A percentile compares a stretch with the other conserved stretches of the same genome.
Evolutionary conservation across 2,113 vertebrate species (phyloP).

Genomic region (Furnarius figulus): DNA sequence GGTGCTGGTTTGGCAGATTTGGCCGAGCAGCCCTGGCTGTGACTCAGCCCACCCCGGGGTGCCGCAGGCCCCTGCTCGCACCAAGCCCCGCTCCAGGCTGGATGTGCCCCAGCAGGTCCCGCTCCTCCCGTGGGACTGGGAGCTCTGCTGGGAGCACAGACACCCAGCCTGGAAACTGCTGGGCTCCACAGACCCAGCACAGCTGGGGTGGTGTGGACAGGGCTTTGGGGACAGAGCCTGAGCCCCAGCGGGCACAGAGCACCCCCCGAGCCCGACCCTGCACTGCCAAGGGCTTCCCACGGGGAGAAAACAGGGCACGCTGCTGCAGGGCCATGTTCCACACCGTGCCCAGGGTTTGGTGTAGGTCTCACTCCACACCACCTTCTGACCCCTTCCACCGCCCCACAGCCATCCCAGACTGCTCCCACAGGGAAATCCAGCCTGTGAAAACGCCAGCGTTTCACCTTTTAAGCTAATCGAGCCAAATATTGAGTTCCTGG

Average conservation of each 20-base stretch:
- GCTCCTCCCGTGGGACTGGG: not conserved
- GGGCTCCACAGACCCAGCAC: not conserved
- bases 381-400: accelerated
- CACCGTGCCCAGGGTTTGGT: not conserved
- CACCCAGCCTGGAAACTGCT: not conserved
- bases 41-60: not conserved
- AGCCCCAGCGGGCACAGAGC: not conserved
- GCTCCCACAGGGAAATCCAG: not conserved
- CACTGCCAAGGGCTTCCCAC: not conserved
- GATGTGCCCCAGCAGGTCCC: not conserved
- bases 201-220: not conserved
- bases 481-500: not conserved
- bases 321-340: too few relatives aligned
- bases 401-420: accelerated
- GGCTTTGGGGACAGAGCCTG: accelerated
- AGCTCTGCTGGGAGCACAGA: not conserved
- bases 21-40: not conserved
- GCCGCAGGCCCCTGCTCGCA: conserved; percentile 15
- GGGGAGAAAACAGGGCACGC: not conserved
- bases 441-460: not conserved
- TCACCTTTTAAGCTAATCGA: not conserved
- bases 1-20: too few relatives aligned
- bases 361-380: accelerated
- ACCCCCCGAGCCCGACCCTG: accelerated
- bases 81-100: not conserved